Evolutionary conservation across 2,113 vertebrate species (phyloP).

Genomic region (Pundamilia nyererei): DNA sequence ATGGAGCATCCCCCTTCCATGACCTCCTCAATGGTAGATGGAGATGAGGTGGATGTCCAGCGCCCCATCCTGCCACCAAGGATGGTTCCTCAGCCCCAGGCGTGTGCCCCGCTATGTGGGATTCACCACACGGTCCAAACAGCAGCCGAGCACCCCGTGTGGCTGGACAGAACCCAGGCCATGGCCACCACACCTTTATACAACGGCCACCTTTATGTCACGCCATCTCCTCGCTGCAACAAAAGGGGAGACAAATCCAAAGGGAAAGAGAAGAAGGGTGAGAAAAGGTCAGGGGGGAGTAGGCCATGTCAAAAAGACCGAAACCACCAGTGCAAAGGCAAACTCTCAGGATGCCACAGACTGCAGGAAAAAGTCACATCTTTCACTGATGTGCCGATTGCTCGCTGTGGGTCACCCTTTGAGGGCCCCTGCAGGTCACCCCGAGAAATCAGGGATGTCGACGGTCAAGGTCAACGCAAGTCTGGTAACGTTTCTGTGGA

Average conservation of each 20-base stretch:
- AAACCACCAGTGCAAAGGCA: slow-evolving; percentile 27
- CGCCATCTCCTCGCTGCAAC: slow-evolving; percentile 22
- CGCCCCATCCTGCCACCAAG: slow-evolving; percentile 39
- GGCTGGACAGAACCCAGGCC: slow-evolving; percentile 59
- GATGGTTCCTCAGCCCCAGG: slow-evolving; percentile 15
- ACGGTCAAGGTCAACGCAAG: background rate
- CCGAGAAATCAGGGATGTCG: slow-evolving; percentile 9
- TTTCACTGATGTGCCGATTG: slow-evolving; percentile 30
- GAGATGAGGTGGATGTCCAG: slow-evolving; percentile 51
- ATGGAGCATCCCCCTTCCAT: slow-evolving; percentile 61
- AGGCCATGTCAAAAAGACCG: background rate
- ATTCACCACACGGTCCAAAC: slow-evolving; percentile 40
- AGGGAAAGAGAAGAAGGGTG: slow-evolving; percentile 47
- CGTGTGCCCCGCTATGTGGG: slow-evolving; percentile 45
- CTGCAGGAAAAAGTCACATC: slow-evolving; percentile 43
- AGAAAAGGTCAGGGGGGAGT: background rate
- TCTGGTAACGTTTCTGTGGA: slow-evolving; percentile 32
- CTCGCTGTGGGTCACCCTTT: slow-evolving; percentile 31
- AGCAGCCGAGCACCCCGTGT: slow-evolving; percentile 11
- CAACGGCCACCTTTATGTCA: slow-evolving; percentile 54
- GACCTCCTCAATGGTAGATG: slow-evolving; percentile 42
- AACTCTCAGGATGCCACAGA: background rate
- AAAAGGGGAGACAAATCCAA: slow-evolving; percentile 28
- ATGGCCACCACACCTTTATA: slow-evolving; percentile 53
- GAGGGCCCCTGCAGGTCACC: slow-evolving; percentile 13